Evolutionary conservation across 1,140 invertebrate species (phyloP), one percentile per base, ranked within the genome.

Genomic region (Hycleus cichorii): DNA sequence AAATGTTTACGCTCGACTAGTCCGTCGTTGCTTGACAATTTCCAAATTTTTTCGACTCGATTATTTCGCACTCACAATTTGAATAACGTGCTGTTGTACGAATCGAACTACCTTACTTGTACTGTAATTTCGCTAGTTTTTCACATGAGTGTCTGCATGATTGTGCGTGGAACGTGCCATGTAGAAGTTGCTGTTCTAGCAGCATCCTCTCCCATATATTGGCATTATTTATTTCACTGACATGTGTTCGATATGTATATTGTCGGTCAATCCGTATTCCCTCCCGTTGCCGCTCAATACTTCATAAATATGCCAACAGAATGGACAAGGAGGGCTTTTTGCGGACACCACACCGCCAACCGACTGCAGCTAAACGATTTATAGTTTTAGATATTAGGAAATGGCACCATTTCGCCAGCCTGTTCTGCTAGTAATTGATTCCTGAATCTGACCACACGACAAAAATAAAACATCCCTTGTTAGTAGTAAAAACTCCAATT

Each of bases 201-300:
- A 68, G 39, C 65, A 63, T 38, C 43, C 46, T 47, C 44, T 52
- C 56, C 52, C 51, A 44, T 52, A 64, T 67, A 71, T 71, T 71
- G 69, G 63, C 67, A 64, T 71, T 71, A 71, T 71, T 71, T 71
- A 69, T 71, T 68, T 65, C 64, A 58, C 60, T 66, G 69, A 69
- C 69, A 71, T 71, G 68, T 71, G 68, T 65, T 69, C 69, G 69
- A 67, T 71, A 71, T 71, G 69, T 71, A 71, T 71, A 69, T 71
- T 69, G 68, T 67, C 68, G 66, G 69, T 71, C 69, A 71, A 64
- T 71, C 63, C 64, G 54, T 68, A 70, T 65, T 65, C 58, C n/a
- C 38, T 25, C 45, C 24, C 52, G 56, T 61, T 64, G 57, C 61
- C 60, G 58, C 63, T 39, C 65, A 59, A 53, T 67, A 65, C 65